A percentile compares a stretch with the other conserved stretches of the same genome.
Conservation (phyloP, 2,888 invertebrate species). For the Lochmaea crataegi region DNA sequence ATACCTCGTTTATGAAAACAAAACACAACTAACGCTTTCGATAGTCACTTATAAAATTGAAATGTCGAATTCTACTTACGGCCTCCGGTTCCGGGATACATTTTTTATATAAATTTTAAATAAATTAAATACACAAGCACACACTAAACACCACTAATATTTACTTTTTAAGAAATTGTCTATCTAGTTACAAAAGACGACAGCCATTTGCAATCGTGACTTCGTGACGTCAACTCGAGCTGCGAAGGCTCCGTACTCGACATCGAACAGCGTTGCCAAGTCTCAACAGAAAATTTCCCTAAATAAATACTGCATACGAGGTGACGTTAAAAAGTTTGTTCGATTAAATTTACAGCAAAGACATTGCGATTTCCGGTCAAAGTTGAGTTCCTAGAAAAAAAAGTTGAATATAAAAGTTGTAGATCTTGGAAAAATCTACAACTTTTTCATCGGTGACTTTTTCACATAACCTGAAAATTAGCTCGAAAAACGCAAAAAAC, state of each 20-base stretch:
- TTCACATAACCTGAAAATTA: no score
- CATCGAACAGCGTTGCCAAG: constrained; percentile 10
- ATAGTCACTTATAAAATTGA: constrained; percentile 12
- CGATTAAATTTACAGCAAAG: no score
- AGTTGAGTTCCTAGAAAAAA: no score
- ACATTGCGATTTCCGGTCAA: no score
- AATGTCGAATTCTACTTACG: constrained; percentile 57
- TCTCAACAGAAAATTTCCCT: neutral
- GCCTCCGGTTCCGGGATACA: constrained; percentile 64
- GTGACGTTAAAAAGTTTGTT: no score
- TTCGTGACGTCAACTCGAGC: constrained; percentile 60
- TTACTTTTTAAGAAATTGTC: constrained; percentile 56
- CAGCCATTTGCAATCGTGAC: constrained; percentile 66
- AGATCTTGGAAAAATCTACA: no score
- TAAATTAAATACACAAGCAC: constrained; percentile 62
- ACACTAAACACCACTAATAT: constrained; percentile 62
- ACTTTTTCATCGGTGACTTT: no score
- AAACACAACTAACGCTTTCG: constrained; percentile 43
- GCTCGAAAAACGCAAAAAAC: no score
- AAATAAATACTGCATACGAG: neutral
- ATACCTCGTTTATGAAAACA: constrained; percentile 45
- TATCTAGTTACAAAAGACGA: constrained; percentile 61
- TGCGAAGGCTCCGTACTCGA: neutral
- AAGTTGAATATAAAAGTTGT: no score
- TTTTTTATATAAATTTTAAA: constrained; percentile 53